Conservation (phyloP, 2,888 invertebrate species). For the Microplitis manilae region DNA sequence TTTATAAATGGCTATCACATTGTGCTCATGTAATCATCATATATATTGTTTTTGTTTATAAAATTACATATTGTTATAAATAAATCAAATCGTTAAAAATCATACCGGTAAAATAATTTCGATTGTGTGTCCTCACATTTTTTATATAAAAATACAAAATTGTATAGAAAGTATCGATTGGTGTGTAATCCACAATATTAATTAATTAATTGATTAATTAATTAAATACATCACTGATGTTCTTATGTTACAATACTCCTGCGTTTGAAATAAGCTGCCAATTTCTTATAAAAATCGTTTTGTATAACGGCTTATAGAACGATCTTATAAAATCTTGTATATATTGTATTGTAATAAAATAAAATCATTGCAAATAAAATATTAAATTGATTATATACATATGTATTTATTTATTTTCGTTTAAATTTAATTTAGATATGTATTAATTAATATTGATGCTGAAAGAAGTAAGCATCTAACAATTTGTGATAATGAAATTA, state of each 20-base stretch:
- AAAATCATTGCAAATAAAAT: constrained; percentile 14
- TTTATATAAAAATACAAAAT: constrained; percentile 21
- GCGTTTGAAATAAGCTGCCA: constrained; percentile 47
- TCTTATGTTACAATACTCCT: constrained; percentile 4
- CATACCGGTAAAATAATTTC: neutral
- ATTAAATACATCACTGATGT: neutral
- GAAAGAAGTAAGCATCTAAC: too few species aligned
- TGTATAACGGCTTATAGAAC: constrained; percentile 52
- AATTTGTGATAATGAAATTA: too few species aligned
- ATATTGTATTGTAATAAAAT: constrained; percentile 66
- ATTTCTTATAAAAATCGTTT: constrained; percentile 41
- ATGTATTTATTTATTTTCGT: too few species aligned
- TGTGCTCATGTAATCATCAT: neutral
- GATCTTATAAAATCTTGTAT: constrained; percentile 59
- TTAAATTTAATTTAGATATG: too few species aligned
- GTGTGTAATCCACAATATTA: too few species aligned
- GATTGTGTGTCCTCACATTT: constrained; percentile 1
- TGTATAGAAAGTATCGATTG: neutral
- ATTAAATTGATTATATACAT: too few species aligned
- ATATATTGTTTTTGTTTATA: neutral
- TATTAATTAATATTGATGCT: too few species aligned
- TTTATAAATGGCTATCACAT: neutral
- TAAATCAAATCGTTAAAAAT: neutral
- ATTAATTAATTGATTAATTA: neutral
- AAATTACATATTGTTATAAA: neutral